phyloP scores from a whole-genome alignment of 1,140 invertebrate genomes.

The Callitettix versicolor region DNA sequence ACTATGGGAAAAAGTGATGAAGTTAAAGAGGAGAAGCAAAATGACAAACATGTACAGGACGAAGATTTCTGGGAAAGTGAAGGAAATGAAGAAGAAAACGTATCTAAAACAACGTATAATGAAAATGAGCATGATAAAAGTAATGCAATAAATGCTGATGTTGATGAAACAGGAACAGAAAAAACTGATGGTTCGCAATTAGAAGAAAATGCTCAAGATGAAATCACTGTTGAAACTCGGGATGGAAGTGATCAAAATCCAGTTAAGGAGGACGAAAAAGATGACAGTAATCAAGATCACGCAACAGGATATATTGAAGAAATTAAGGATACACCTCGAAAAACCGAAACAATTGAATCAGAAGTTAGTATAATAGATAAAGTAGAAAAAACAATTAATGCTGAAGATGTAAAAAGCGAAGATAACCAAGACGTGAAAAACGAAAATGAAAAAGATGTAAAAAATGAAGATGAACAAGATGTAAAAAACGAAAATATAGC shows the following conservation, averaged over 20 bases:
- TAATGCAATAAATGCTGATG: neutral
- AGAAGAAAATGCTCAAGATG: too few species aligned
- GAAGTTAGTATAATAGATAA: neutral
- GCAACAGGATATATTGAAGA: too few species aligned
- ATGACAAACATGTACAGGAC: neutral
- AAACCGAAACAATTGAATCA: neutral
- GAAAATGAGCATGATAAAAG: neutral
- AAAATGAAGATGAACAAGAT: too few species aligned
- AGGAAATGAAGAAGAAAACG: neutral
- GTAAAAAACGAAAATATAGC: neutral
- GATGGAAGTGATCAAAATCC: too few species aligned
- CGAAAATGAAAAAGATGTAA: too few species aligned
- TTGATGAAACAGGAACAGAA: too few species aligned
- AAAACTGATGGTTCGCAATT: too few species aligned
- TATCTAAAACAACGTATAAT: neutral
- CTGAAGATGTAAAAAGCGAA: neutral
- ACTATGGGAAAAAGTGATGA: too few species aligned
- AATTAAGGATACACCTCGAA: neutral
- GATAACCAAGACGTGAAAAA: neutral
- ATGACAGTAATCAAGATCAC: too few species aligned
- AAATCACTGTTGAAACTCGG: too few species aligned
- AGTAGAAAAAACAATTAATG: neutral
- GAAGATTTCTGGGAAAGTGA: neutral
- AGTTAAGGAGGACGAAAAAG: too few species aligned
- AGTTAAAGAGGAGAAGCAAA: too few species aligned